phyloP scores from a whole-genome alignment of 2,888 invertebrate species.

The Melanostoma mellinum region DNA sequence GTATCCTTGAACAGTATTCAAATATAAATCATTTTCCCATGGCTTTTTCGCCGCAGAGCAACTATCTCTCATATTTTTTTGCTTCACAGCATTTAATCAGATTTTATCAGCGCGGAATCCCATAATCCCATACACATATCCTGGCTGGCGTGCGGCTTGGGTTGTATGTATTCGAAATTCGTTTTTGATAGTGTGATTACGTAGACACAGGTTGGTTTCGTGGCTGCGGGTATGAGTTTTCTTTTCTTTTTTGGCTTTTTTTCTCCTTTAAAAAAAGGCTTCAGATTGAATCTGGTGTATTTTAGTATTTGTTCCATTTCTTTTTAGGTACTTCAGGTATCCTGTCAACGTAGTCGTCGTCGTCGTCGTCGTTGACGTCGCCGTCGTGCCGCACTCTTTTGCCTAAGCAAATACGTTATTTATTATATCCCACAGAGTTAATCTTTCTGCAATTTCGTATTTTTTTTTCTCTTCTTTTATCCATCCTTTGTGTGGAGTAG shows the following conservation, averaged over 20 bases:
- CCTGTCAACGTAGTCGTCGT: slow-evolving; percentile 5
- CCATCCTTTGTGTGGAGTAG: not conserved
- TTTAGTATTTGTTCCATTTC: slow-evolving; percentile 21
- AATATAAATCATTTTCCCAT: slow-evolving; percentile 63
- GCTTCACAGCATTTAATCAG: slow-evolving; percentile 58
- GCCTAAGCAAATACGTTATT: slow-evolving; percentile 66
- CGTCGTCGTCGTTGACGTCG: not conserved
- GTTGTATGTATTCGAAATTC: slow-evolving; percentile 45
- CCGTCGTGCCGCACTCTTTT: not conserved
- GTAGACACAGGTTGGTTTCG: slow-evolving; percentile 29
- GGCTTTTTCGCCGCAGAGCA: slow-evolving; percentile 44
- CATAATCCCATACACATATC: slow-evolving; percentile 67
- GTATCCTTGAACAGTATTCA: slow-evolving; percentile 58
- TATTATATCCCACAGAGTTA: slow-evolving; percentile 60
- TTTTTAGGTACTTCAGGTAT: slow-evolving; percentile 10
- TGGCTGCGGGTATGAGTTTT: slow-evolving; percentile 10
- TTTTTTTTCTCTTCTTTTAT: slow-evolving; percentile 11
- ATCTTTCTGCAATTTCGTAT: slow-evolving; percentile 45
- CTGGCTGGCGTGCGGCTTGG: slow-evolving; percentile 21
- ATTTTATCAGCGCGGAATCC: slow-evolving; percentile 65
- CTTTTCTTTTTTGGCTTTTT: too few species aligned
- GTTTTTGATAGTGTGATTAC: slow-evolving; percentile 69
- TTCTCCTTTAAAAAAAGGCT: slow-evolving; percentile 23
- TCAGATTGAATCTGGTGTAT: slow-evolving; percentile 41
- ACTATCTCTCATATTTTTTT: slow-evolving; percentile 33